Conservation (phyloP, 2,888 invertebrate species). For the Tribolium freemani region DNA sequence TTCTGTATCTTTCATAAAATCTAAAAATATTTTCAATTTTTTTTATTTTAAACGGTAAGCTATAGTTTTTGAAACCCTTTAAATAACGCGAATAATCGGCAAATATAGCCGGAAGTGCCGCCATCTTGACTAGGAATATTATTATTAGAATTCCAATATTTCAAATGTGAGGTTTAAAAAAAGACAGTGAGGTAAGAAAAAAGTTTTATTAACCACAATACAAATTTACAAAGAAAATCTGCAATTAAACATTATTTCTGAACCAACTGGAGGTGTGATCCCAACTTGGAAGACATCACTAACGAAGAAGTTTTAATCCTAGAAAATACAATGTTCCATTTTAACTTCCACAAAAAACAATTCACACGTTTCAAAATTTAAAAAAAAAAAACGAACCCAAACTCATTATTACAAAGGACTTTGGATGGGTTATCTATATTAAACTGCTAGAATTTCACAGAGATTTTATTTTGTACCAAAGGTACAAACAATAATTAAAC, state of each 20-base stretch:
- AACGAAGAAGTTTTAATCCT: slow-evolving; percentile 40
- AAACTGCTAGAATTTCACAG: slow-evolving; percentile 31
- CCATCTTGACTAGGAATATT: no score
- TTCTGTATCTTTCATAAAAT: no score
- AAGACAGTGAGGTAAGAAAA: not conserved
- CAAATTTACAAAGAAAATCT: not conserved
- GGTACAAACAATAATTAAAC: slow-evolving; percentile 32
- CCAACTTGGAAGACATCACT: slow-evolving; percentile 1
- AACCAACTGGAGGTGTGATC: not conserved
- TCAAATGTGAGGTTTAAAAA: no score
- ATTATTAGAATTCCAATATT: no score
- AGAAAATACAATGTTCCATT: slow-evolving; percentile 33
- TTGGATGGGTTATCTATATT: slow-evolving; percentile 32
- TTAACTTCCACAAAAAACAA: slow-evolving; percentile 3
- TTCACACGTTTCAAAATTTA: not conserved
- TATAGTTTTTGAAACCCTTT: no score
- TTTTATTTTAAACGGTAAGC: no score
- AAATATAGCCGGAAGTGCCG: no score
- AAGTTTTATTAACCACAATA: not conserved
- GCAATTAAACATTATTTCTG: not conserved
- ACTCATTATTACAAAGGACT: slow-evolving; percentile 12
- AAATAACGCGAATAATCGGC: no score
- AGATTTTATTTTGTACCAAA: slow-evolving; percentile 31
- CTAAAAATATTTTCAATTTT: no score
- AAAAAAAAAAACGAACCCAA: slow-evolving; percentile 16